These are phyloP conservation scores for Sycobia sp. DNA, from an alignment of 1,140 invertebrate species.

Conservation along the genomic window DNA sequence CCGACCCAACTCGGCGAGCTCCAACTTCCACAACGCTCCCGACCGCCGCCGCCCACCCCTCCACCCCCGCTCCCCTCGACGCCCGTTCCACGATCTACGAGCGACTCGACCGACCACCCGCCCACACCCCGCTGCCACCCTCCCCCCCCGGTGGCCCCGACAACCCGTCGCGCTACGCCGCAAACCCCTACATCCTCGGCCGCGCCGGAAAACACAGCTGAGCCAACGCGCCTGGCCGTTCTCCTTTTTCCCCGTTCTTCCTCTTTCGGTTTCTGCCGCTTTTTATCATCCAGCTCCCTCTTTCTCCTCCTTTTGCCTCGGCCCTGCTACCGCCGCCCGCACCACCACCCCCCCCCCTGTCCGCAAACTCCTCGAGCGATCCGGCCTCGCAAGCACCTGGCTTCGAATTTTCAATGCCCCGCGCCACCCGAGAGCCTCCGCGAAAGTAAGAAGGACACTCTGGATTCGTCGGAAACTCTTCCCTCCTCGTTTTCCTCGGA, in stretches of 20 bases:
- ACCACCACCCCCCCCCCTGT: neutral
- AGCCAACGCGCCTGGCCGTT: constrained; percentile 50
- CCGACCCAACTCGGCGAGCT: neutral
- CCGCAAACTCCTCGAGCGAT: neutral
- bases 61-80: constrained; percentile 3
- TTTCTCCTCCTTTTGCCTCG: constrained; percentile 8
- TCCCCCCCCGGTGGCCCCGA: constrained; percentile 19
- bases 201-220: constrained; percentile 54
- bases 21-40: too few relatives aligned
- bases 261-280: constrained; percentile 24
- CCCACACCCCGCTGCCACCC: constrained; percentile 35
- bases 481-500: too few relatives aligned
- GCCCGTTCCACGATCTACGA: constrained; percentile 41
- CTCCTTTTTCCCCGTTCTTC: too few relatives aligned
- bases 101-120: constrained; percentile 35
- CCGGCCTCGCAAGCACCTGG: constrained; percentile 10
- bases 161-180: constrained; percentile 40
- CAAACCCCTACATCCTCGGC: constrained; percentile 48
- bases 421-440: too few relatives aligned
- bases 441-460: too few relatives aligned
- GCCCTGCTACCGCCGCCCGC: too few relatives aligned
- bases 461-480: too few relatives aligned
- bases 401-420: constrained; percentile 3
- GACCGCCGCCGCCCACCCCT: neutral
- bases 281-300: neutral